Conservation (phyloP, 1,140 invertebrate genomes). For the Solenopsis fugax region DNA sequence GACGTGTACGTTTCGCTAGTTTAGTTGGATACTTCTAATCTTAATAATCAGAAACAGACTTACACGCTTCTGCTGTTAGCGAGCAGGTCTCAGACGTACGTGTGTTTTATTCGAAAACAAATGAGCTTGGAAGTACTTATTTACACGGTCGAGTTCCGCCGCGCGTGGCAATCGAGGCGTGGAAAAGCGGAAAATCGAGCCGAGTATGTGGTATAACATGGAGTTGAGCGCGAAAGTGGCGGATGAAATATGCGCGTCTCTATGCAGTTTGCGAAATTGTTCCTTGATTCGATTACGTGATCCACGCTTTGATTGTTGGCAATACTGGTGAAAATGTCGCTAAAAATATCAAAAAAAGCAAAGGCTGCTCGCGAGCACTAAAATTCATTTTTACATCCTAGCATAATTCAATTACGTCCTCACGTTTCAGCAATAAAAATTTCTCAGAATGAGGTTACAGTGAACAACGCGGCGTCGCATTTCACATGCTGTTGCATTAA, state of each 20-base stretch:
- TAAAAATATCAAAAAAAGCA: not conserved
- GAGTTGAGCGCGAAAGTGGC: not conserved
- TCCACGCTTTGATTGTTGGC: constrained; percentile 25
- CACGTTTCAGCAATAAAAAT: constrained; percentile 31
- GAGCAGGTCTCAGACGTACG: constrained; percentile 13
- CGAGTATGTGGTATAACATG: not conserved
- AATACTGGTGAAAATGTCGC: not conserved
- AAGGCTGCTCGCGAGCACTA: not conserved
- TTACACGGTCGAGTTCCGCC: constrained; percentile 48
- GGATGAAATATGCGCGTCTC: not conserved
- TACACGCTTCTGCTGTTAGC: not conserved
- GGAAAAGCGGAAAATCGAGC: constrained; percentile 44
- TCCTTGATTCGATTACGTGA: not conserved
- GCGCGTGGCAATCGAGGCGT: constrained; percentile 41
- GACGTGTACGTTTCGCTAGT: constrained; percentile 72
- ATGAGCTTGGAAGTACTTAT: constrained; percentile 32
- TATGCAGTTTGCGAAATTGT: constrained; percentile 10
- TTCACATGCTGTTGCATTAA: constrained; percentile 20
- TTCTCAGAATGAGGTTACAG: not conserved
- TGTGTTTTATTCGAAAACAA: constrained; percentile 15
- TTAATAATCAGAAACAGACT: not conserved
- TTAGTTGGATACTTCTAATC: not conserved
- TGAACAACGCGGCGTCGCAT: constrained; percentile 9
- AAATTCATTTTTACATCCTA: not conserved
- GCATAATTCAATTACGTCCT: not conserved